These are phyloP conservation scores for Pseudopleuronectes americanus DNA, from an alignment of 2,797 vertebrate species.

Conservation along the genomic window DNA sequence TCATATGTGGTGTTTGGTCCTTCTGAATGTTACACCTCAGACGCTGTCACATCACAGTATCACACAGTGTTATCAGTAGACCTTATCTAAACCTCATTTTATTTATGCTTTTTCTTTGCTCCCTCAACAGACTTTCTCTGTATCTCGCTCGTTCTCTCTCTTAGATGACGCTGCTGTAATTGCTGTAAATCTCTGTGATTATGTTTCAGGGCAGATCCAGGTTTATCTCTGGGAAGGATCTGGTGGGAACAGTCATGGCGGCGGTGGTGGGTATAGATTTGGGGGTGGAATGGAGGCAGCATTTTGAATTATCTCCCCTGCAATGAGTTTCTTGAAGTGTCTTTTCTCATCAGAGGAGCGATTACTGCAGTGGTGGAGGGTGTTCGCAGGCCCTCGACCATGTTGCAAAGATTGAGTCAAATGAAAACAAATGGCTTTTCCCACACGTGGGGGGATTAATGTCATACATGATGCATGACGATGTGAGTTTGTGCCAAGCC, in stretches of 20 bases:
- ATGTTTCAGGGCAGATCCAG: conserved; percentile 38
- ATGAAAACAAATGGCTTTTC: conserved; percentile 41
- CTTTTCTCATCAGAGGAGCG: conserved; percentile 48
- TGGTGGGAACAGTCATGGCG: conserved; percentile 5
- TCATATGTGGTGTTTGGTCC: conserved; percentile 12
- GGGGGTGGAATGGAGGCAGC: conserved; percentile 40
- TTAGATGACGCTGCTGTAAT: conserved; percentile 48
- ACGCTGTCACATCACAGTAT: conserved; percentile 5
- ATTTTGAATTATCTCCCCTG: conserved; percentile 37
- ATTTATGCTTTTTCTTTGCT: conserved; percentile 26
- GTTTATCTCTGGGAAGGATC: conserved; percentile 34
- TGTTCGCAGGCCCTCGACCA: conserved; percentile 24
- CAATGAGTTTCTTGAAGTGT: conserved; percentile 48
- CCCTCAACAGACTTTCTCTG: conserved; percentile 10
- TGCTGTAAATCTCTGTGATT: conserved; percentile 57
- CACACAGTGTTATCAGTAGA: conserved; percentile 32
- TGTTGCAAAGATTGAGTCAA: conserved; percentile 17
- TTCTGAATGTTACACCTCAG: conserved; percentile 23
- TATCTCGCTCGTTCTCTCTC: not conserved
- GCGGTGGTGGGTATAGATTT: not conserved
- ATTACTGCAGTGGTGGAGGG: conserved; percentile 17
- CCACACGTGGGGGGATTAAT: not conserved
- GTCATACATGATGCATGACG: no score
- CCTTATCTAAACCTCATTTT: conserved; percentile 6
- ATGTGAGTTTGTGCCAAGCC: no score